phyloP scores from a whole-genome alignment of 2,888 invertebrate genomes.

The Phragmatobia fuliginosa region DNA sequence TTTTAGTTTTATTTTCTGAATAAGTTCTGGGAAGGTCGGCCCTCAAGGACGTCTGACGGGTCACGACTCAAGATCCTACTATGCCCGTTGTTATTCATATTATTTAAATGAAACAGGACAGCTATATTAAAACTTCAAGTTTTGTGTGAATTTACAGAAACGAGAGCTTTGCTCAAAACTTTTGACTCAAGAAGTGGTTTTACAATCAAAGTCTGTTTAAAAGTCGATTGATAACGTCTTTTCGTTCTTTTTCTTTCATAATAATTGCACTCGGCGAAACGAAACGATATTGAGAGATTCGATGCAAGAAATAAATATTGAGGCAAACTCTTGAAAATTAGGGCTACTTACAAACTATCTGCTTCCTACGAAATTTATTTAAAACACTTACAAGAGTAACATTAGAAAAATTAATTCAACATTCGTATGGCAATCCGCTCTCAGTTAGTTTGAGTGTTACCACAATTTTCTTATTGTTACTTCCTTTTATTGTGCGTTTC shows the following conservation, averaged over 20 bases:
- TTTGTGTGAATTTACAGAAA: conserved; percentile 37
- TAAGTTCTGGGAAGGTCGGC: conserved; percentile 77
- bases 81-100: conserved; percentile 55
- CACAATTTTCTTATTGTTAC: not conserved
- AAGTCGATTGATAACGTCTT: conserved; percentile 50
- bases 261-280: conserved; percentile 39
- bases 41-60: conserved; percentile 72
- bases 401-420: conserved; percentile 29
- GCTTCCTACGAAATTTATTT: conserved; percentile 29
- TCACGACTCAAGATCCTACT: conserved; percentile 58
- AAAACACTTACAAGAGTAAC: conserved; percentile 29
- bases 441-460: no score
- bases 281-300: conserved; percentile 36
- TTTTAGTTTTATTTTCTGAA: conserved; percentile 74
- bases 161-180: conserved; percentile 38
- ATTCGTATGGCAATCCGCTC: conserved; percentile 4
- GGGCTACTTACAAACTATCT: conserved; percentile 45
- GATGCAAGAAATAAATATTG: conserved; percentile 38
- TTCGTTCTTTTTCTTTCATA: no score
- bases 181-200: conserved; percentile 24
- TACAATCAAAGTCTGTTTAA: conserved; percentile 42
- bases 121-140: conserved; percentile 39
- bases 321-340: conserved; percentile 35
- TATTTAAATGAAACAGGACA: conserved; percentile 48
- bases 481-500: not conserved